These are phyloP conservation scores for Phenganax marumi DNA, from an alignment of 92 coral and sea anemone genomes.

Conservation along the genomic window DNA sequence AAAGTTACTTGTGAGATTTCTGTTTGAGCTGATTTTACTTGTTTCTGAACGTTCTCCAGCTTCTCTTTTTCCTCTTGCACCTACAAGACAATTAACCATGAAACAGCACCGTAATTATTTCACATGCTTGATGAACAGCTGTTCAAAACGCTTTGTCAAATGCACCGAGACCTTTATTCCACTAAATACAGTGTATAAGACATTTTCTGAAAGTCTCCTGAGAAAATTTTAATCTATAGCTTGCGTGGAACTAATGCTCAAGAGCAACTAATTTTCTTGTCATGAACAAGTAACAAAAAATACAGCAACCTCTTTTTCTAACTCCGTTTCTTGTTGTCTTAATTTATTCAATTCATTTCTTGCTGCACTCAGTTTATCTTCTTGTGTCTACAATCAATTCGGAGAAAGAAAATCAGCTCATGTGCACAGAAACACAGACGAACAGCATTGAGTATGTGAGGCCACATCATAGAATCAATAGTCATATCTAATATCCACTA, in stretches of 20 bases:
- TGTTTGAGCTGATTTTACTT: conserved; percentile 76
- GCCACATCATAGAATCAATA: background rate
- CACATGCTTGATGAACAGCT: too few species aligned
- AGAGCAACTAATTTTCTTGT: too few species aligned
- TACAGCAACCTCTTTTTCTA: conserved; percentile 77
- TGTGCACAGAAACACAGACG: background rate
- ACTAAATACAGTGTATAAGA: too few species aligned
- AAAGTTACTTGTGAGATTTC: conserved; percentile 80
- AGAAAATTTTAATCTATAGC: too few species aligned
- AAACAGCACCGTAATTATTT: background rate
- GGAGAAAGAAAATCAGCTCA: background rate
- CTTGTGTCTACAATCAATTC: conserved; percentile 67
- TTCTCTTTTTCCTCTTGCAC: conserved; percentile 86
- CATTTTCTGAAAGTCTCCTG: too few species aligned
- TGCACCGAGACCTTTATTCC: too few species aligned
- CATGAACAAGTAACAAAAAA: background rate
- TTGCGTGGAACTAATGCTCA: too few species aligned
- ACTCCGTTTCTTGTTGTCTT: conserved; percentile 80
- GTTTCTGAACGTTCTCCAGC: conserved; percentile 88
- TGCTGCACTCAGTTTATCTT: conserved; percentile 89
- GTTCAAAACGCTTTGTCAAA: too few species aligned
- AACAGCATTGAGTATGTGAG: background rate
- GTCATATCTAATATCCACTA: too few species aligned
- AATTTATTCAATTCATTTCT: conserved; percentile 82
- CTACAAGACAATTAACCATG: conserved; percentile 47